A percentile compares a stretch with the other conserved stretches of the same genome.
phyloP scores from a whole-genome alignment of 35 echinoderm and acorn worm genomes.

The Strongylocentrotus purpuratus region DNA sequence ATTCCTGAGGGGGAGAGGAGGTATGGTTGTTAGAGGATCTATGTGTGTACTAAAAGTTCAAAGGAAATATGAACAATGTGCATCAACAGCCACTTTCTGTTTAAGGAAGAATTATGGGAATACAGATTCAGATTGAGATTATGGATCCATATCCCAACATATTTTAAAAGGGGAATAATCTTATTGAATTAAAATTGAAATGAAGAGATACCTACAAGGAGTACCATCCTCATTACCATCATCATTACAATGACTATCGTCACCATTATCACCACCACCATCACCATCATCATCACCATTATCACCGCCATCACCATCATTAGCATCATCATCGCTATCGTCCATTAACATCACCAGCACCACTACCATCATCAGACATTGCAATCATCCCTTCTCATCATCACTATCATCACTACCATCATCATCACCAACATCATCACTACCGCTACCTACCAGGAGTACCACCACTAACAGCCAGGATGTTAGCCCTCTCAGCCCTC shows the following conservation, averaged over 20 bases:
- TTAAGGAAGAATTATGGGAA: too few species aligned
- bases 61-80: too few species aligned
- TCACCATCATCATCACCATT: slow-evolving; percentile 12
- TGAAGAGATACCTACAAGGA: too few species aligned
- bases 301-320: slow-evolving; percentile 20
- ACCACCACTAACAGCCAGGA: slow-evolving; percentile 82
- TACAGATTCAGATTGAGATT: too few species aligned
- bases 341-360: slow-evolving; percentile 9
- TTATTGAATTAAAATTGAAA: too few species aligned
- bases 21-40: not conserved
- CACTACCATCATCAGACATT: not conserved
- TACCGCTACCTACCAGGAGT: slow-evolving; percentile 69
- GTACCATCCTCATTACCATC: slow-evolving; percentile 23
- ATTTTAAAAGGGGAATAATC: too few species aligned
- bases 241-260: not conserved
- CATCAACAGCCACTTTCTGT: too few species aligned
- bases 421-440: not conserved
- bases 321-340: slow-evolving; percentile 31
- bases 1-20: slow-evolving; percentile 65
- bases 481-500: slow-evolving; percentile 79
- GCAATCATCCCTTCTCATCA: too few species aligned
- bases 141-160: too few species aligned
- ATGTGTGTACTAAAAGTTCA: too few species aligned
- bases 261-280: slow-evolving; percentile 44
- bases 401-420: not conserved